phyloP scores from a whole-genome alignment of 2,888 invertebrate genomes.

The Leucania comma region DNA sequence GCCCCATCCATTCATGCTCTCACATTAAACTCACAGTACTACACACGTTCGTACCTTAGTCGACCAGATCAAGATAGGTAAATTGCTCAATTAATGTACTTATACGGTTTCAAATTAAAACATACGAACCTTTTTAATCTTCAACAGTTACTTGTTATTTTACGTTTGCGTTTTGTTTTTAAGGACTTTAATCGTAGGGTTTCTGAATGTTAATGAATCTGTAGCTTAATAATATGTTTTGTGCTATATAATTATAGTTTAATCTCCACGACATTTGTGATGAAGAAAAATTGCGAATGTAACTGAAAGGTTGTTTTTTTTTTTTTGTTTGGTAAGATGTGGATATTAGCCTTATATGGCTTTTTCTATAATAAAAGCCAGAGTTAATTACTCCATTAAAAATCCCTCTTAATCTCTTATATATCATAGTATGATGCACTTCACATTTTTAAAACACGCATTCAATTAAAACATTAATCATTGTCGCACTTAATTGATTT shows the following conservation, averaged over 20 bases:
- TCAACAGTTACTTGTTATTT: slow-evolving; percentile 21
- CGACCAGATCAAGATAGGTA: slow-evolving; percentile 56
- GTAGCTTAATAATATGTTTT: slow-evolving; percentile 10
- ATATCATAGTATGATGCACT: slow-evolving; percentile 16
- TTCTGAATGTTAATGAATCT: slow-evolving; percentile 18
- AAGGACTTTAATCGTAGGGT: slow-evolving; percentile 13
- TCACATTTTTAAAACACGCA: slow-evolving; percentile 10
- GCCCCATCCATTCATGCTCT: slow-evolving; percentile 67
- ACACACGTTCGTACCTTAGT: slow-evolving; percentile 49
- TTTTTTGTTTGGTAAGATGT: neutral
- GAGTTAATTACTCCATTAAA: slow-evolving; percentile 27
- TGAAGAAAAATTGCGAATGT: slow-evolving; percentile 19
- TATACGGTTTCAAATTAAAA: slow-evolving; percentile 44
- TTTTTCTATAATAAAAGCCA: slow-evolving; percentile 13
- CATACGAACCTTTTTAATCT: slow-evolving; percentile 31
- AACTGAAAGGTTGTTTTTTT: neutral
- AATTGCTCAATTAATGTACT: slow-evolving; percentile 62
- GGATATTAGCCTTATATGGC: neutral
- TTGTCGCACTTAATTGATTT: slow-evolving; percentile 51
- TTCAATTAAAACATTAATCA: slow-evolving; percentile 53
- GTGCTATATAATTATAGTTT: slow-evolving; percentile 21
- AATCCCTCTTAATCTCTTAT: slow-evolving; percentile 9
- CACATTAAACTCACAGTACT: slow-evolving; percentile 5
- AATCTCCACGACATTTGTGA: slow-evolving; percentile 8
- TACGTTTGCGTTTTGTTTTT: slow-evolving; percentile 7